These are phyloP conservation scores for Cygnus atratus DNA, from an alignment of 2,113 vertebrate species.

Conservation along the genomic window DNA sequence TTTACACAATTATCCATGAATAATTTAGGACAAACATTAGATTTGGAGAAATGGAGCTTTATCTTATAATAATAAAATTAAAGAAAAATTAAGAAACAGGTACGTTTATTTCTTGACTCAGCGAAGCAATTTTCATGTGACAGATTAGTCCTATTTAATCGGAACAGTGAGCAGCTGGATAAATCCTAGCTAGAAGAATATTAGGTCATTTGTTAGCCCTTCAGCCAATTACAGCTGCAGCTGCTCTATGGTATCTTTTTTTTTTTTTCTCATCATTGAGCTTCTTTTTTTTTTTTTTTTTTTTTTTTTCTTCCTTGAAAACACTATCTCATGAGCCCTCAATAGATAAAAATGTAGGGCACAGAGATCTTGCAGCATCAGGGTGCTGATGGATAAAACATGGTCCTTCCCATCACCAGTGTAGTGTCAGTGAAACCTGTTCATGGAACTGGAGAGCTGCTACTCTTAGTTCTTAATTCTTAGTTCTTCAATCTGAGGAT, in stretches of 20 bases:
- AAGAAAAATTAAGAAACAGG: constrained; percentile 53
- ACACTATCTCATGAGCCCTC: not conserved
- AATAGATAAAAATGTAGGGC: constrained; percentile 29
- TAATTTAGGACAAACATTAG: constrained; percentile 48
- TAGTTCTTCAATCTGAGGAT: not conserved
- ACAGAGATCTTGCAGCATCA: not conserved
- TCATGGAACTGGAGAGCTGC: not conserved
- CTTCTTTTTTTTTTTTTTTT: not conserved
- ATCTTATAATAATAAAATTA: constrained; percentile 48
- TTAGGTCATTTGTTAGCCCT: constrained; percentile 64
- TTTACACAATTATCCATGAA: constrained; percentile 32
- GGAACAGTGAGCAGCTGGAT: constrained; percentile 42
- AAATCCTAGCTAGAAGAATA: constrained; percentile 36
- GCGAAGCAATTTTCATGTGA: not conserved
- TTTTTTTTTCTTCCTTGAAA: not conserved
- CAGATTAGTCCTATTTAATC: constrained; percentile 57
- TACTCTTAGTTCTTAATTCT: not conserved
- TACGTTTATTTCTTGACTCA: constrained; percentile 48
- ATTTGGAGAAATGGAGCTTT: not conserved
- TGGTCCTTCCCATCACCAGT: not conserved
- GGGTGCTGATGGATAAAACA: not conserved
- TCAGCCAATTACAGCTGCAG: constrained; percentile 52
- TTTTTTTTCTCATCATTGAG: not conserved
- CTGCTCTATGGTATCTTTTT: constrained; percentile 35
- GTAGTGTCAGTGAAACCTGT: not conserved